Conservation (phyloP, 2,888 invertebrate species). For the Deilephila porcellus region DNA sequence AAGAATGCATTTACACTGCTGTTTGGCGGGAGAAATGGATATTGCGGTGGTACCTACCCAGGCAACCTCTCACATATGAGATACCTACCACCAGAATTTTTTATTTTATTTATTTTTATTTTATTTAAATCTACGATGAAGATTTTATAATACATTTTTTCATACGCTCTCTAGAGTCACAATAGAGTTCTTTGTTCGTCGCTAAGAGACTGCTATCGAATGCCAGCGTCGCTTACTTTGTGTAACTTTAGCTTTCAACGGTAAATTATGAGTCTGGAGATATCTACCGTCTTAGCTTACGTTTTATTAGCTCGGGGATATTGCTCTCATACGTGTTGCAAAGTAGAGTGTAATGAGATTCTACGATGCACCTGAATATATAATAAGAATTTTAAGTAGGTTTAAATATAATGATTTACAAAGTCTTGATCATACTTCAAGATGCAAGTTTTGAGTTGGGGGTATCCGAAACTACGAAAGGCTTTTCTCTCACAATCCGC, state of each 20-base stretch:
- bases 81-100: too few relatives aligned
- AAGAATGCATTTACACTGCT: too few relatives aligned
- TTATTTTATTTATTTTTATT: too few relatives aligned
- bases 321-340: neutral
- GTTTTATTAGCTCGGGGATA: conserved; percentile 7
- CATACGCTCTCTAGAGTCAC: neutral
- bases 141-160: neutral
- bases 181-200: conserved; percentile 24
- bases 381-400: neutral
- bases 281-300: neutral
- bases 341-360: neutral
- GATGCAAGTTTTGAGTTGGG: too few relatives aligned
- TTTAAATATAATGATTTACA: too few relatives aligned
- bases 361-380: neutral
- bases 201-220: conserved; percentile 23
- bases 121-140: neutral
- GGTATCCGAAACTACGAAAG: too few relatives aligned
- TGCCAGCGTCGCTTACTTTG: conserved; percentile 14
- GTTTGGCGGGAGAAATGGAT: too few relatives aligned
- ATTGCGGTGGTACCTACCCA: too few relatives aligned
- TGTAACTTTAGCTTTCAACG: conserved; percentile 28
- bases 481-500: too few relatives aligned
- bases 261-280: conserved; percentile 16
- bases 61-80: too few relatives aligned
- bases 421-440: too few relatives aligned